A percentile compares a stretch with the other conserved stretches of the same genome.
Conservation (phyloP, 2,797 vertebrate species). For the Parambassis ranga region DNA sequence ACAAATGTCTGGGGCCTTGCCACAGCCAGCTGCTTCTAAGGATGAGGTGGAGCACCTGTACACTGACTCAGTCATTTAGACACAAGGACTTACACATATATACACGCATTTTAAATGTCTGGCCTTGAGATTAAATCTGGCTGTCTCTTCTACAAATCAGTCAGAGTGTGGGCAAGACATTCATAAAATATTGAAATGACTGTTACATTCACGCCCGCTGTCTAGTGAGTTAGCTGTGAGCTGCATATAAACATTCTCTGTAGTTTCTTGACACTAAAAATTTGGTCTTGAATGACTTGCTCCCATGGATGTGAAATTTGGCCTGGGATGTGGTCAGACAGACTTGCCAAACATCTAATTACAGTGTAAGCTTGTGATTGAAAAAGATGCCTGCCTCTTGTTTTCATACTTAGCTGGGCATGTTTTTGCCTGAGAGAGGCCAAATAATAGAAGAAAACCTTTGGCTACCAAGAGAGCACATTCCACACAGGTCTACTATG, state of each 20-base stretch:
- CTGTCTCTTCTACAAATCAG: conserved; percentile 28
- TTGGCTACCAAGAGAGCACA: not conserved
- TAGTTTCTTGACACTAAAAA: not conserved
- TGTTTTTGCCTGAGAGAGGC: not conserved
- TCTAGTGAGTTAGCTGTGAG: too few relatives aligned
- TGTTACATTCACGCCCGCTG: not conserved
- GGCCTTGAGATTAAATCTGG: conserved; percentile 48
- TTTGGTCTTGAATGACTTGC: not conserved
- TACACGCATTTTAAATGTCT: conserved; percentile 43
- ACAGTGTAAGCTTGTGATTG: not conserved
- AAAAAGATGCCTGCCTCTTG: not conserved
- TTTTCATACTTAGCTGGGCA: not conserved
- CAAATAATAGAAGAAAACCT: not conserved
- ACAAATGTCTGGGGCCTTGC: conserved; percentile 33
- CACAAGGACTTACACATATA: conserved; percentile 2
- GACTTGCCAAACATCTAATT: not conserved
- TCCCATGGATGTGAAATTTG: too few relatives aligned
- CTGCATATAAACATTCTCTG: too few relatives aligned
- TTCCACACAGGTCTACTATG: conserved; percentile 6
- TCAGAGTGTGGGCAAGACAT: conserved; percentile 4
- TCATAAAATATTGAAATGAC: conserved; percentile 4
- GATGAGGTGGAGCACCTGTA: conserved; percentile 54
- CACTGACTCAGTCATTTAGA: conserved; percentile 45
- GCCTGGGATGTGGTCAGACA: not conserved
- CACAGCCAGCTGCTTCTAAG: conserved; percentile 32